A percentile compares a stretch with the other conserved stretches of the same genome.
Evolutionary conservation across 2,113 vertebrate genomes (phyloP).

Genomic region (Ceyx melanurus): DNA sequence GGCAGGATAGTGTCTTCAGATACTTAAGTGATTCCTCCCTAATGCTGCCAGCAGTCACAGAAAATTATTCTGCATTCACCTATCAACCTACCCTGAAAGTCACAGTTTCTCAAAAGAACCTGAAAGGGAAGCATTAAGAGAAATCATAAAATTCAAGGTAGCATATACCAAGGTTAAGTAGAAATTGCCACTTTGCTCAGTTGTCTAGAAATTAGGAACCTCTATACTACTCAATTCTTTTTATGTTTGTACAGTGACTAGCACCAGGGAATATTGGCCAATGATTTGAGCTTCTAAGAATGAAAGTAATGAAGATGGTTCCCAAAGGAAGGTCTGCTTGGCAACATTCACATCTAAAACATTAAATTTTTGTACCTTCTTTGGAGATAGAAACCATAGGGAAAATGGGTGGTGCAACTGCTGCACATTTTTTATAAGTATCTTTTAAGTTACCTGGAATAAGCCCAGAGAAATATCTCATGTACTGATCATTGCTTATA

Average conservation of each 20-base stretch:
- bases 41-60: not conserved
- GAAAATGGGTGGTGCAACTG: not conserved
- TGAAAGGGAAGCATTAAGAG: not conserved
- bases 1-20: constrained; percentile 50
- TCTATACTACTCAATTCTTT: not conserved
- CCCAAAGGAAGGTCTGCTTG: constrained; percentile 23
- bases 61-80: not conserved
- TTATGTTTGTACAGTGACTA: not conserved
- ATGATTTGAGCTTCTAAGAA: constrained; percentile 33
- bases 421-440: not conserved
- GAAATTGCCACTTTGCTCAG: not conserved
- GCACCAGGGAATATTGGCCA: constrained; percentile 1
- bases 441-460: constrained; percentile 16
- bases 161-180: not conserved
- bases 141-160: not conserved
- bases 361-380: constrained; percentile 50
- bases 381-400: constrained; percentile 17
- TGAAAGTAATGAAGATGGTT: constrained; percentile 33
- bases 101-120: not conserved
- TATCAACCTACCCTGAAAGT: not conserved
- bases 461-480: constrained; percentile 1
- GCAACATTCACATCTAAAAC: not conserved
- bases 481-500: not conserved
- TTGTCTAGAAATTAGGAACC: not conserved
- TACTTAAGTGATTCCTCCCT: not conserved